A percentile compares a stretch with the other conserved stretches of the same genome.
Evolutionary conservation across 2,113 vertebrate species (phyloP).

Genomic region (Meriones unguiculatus): DNA sequence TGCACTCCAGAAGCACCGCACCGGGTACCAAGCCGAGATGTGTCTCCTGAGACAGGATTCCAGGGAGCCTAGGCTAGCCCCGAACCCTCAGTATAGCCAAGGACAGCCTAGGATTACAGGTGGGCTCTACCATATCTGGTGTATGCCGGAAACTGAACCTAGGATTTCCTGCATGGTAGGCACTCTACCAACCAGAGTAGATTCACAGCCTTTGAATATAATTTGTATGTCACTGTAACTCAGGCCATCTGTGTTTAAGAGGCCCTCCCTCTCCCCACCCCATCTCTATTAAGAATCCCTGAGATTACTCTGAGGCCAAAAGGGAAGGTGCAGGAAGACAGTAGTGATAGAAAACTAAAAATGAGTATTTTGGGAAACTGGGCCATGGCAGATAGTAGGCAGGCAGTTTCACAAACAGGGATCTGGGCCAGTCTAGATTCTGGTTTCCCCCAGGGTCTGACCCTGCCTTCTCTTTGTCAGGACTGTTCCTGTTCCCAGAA

Average conservation of each 20-base stretch:
- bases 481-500: neutral
- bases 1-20: neutral
- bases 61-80: neutral
- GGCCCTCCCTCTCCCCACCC: too few relatives aligned
- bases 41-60: neutral
- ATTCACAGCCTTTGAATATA: neutral
- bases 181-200: neutral
- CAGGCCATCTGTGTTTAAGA: neutral
- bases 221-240: slow-evolving; percentile 8
- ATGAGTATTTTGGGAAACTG: slow-evolving; percentile 75
- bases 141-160: neutral
- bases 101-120: neutral
- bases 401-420: slow-evolving; percentile 37
- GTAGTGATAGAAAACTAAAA: neutral
- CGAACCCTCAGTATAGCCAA: neutral
- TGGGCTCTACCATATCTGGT: neutral
- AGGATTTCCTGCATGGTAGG: neutral
- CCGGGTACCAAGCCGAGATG: neutral
- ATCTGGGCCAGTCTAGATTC: slow-evolving; percentile 60
- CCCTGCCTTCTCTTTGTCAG: neutral
- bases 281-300: neutral
- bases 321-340: neutral
- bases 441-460: slow-evolving; percentile 44
- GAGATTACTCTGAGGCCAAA: neutral
- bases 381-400: slow-evolving; percentile 46